These are phyloP conservation scores for Cetoscarus ocellatus DNA, from an alignment of 2,797 vertebrate genomes.

Conservation along the genomic window DNA sequence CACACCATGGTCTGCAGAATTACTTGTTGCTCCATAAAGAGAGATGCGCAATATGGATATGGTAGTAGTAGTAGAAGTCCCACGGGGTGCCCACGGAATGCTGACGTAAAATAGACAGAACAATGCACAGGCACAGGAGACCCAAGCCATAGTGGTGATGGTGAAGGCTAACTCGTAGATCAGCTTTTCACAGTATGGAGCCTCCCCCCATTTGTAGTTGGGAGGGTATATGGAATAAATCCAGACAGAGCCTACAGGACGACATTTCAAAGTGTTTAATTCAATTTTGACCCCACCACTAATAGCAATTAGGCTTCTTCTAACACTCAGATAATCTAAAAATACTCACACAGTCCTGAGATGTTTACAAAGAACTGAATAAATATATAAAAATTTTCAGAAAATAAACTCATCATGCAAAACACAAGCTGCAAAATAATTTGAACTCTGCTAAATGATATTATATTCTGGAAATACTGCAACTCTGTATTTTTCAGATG, in stretches of 20 bases:
- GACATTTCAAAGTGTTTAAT: not conserved
- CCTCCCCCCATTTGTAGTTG: constrained; percentile 29
- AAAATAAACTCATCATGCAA: too few relatives aligned
- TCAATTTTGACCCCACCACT: too few relatives aligned
- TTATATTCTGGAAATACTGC: too few relatives aligned
- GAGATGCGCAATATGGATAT: constrained; percentile 27
- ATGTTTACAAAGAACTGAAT: too few relatives aligned
- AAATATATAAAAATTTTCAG: too few relatives aligned
- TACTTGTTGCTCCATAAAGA: constrained; percentile 53
- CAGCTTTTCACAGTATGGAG: constrained; percentile 53
- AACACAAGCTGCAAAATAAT: too few relatives aligned
- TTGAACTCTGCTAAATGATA: too few relatives aligned
- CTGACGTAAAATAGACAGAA: constrained; percentile 23
- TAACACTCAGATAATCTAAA: too few relatives aligned
- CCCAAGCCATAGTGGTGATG: constrained; percentile 67
- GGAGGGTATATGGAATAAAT: constrained; percentile 70
- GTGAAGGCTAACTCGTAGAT: constrained; percentile 70
- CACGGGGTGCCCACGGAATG: constrained; percentile 36
- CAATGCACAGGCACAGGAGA: not conserved
- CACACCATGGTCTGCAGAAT: not conserved
- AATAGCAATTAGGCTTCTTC: too few relatives aligned
- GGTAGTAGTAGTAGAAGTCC: not conserved
- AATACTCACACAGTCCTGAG: too few relatives aligned
- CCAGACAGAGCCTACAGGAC: constrained; percentile 62
- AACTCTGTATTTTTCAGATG: too few relatives aligned